phyloP scores from a whole-genome alignment of 2,888 invertebrate genomes.

The Papilio gigon region DNA sequence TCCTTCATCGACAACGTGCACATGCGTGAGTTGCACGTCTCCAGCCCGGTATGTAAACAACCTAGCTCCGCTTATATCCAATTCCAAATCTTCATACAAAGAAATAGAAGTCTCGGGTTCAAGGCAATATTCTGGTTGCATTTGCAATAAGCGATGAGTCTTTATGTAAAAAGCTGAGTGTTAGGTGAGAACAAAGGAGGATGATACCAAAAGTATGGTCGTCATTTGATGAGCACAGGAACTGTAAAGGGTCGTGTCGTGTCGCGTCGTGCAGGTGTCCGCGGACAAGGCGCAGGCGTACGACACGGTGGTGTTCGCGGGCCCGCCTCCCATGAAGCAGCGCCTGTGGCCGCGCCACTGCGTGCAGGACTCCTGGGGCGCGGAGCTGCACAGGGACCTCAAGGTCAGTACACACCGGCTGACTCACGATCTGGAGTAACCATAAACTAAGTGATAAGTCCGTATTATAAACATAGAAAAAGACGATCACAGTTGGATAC shows the following conservation, averaged over 20 bases:
- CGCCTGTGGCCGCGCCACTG: slow-evolving; percentile 98
- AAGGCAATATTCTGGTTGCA: no score
- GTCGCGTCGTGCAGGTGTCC: slow-evolving; percentile 76
- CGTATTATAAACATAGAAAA: no score
- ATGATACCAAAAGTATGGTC: neutral
- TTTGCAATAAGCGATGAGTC: no score
- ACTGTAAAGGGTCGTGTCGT: neutral
- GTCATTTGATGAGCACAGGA: no score
- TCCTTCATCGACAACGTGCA: slow-evolving; percentile 97
- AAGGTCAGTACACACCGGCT: slow-evolving; percentile 81
- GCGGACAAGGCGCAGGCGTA: slow-evolving; percentile 90
- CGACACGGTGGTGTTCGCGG: slow-evolving; percentile 96
- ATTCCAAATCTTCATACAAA: neutral
- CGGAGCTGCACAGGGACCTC: slow-evolving; percentile 94
- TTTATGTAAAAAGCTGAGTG: neutral
- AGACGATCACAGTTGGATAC: no score
- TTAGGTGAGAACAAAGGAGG: neutral
- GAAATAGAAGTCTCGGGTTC: neutral
- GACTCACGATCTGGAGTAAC: no score
- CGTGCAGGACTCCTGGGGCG: slow-evolving; percentile 97
- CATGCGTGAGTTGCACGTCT: slow-evolving; percentile 87
- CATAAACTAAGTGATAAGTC: no score
- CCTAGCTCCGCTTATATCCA: neutral
- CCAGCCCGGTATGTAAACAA: slow-evolving; percentile 83
- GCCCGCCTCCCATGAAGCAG: slow-evolving; percentile 92